Conservation (phyloP, 1,140 invertebrate genomes). For the Pogonognathellus flavescens region DNA sequence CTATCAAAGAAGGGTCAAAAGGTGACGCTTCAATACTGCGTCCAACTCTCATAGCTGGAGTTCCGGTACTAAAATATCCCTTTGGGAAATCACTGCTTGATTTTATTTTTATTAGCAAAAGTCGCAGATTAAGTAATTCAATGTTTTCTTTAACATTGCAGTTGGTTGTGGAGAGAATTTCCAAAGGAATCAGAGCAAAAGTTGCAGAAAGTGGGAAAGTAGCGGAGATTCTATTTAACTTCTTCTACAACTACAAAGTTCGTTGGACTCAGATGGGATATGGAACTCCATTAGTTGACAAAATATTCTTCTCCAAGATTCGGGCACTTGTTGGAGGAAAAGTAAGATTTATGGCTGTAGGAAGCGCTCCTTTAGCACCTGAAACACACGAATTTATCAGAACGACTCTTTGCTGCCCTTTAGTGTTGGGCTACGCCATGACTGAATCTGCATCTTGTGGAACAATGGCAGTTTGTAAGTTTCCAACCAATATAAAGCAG, state of each 20-base stretch:
- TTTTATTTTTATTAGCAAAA: background rate
- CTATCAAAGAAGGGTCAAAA: conserved; percentile 91
- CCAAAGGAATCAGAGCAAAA: conserved; percentile 93
- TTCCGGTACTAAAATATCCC: conserved; percentile 78
- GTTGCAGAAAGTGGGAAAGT: conserved; percentile 83
- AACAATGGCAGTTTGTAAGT: conserved; percentile 86
- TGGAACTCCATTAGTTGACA: conserved; percentile 85
- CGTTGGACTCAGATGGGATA: conserved; percentile 87
- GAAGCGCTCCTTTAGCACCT: conserved; percentile 93
- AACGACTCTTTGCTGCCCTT: conserved; percentile 89
- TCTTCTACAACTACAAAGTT: conserved; percentile 91
- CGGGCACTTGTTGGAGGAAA: conserved; percentile 87
- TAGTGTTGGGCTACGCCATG: conserved; percentile 95
- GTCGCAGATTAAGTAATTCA: background rate
- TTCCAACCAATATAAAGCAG: background rate
- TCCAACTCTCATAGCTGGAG: conserved; percentile 94
- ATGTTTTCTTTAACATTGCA: conserved; percentile 68
- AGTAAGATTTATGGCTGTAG: conserved; percentile 88
- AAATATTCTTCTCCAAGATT: conserved; percentile 83
- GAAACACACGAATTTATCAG: conserved; percentile 96
- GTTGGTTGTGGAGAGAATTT: conserved; percentile 94
- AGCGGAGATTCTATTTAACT: conserved; percentile 86
- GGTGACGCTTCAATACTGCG: conserved; percentile 91
- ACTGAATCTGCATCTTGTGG: conserved; percentile 96
- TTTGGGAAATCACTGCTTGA: background rate